Conservation (phyloP, 2,797 vertebrate species). For the Leptatherina wallacei region DNA sequence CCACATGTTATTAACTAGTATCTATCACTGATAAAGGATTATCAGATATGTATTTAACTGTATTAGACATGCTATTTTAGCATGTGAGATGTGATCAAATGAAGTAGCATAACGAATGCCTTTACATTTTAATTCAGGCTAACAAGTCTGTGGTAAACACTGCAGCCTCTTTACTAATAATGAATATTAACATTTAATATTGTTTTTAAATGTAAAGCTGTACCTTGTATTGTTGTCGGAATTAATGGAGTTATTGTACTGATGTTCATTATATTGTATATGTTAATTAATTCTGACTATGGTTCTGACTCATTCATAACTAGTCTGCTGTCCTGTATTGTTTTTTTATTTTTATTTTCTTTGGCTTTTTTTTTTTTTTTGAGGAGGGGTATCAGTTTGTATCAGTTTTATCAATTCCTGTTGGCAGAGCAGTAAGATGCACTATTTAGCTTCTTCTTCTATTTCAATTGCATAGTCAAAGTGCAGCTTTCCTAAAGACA, state of each 20-base stretch:
- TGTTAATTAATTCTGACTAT: not conserved
- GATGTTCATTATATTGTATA: not conserved
- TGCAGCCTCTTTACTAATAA: not conserved
- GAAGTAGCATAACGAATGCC: not conserved
- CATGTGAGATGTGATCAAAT: not conserved
- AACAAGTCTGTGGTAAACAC: not conserved
- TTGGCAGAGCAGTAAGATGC: too few relatives aligned
- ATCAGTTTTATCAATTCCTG: too few relatives aligned
- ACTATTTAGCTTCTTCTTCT: too few relatives aligned
- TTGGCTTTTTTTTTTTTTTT: not conserved
- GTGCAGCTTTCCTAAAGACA: constrained; percentile 30
- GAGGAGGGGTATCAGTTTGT: too few relatives aligned
- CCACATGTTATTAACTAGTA: constrained; percentile 27
- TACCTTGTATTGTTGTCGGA: not conserved
- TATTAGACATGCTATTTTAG: not conserved
- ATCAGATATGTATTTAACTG: not conserved
- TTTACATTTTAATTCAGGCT: not conserved
- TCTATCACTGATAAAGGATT: not conserved
- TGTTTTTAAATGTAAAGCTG: not conserved
- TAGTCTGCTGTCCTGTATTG: not conserved
- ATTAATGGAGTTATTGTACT: not conserved
- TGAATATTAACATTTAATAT: not conserved
- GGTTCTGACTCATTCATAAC: not conserved
- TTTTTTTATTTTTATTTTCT: not conserved
- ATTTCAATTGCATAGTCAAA: constrained; percentile 12